Base-by-base conservation (phyloP, 92 coral and sea anemone genomes). In the Montipora capitata region DNA sequence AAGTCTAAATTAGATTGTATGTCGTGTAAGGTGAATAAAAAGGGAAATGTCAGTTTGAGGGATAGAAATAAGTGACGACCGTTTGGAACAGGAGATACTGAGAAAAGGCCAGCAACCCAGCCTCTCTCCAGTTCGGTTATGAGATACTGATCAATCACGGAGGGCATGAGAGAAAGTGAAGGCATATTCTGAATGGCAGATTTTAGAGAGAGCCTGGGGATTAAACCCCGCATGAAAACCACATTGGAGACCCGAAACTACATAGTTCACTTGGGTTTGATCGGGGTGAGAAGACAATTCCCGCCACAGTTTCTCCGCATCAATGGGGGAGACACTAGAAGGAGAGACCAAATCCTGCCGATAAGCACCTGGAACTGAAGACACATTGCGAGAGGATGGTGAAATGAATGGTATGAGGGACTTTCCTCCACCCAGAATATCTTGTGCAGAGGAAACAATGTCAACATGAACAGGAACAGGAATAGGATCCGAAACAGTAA, bases 251-350 rank as follows among this genome's bases (percentile, higher is more conserved):
- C 44, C 87, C 11, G 57, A 44, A 51, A 65, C 43, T 27, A 59
- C 83, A 59, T 58, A 78, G 12, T 78, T 52, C 27, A 72, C 77
- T 72, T 14, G 17, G 3, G 39, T 15, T 72, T 73, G 78, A 48
- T 73, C 44, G 35, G 40, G 43, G 41, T 76, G 51, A 56, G 8
- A 42, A 39, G 14, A 39, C 12, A 77, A 18, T 42, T 77, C 70
- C 15, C 8, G 40, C 51, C 51, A 4, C 11, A 77, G 69, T 59
- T 77, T 77, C 35, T 39, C 54, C 10, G 38, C 67, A 59, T 40
- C 69, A 14, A 56, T 14, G 35, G 70, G 54, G 51, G 81, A 11
- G 15, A 58, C 81, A 14, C 69, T 40, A n/a, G 51, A 39, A 4
- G 81, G 70, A 41, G 52, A 12, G 54, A 61, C 35, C 69, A 77